These are phyloP conservation scores for Catostylus mosaicus DNA, from an alignment of 30 jellyfish, hydroid and myxozoan genomes.

Conservation along the genomic window DNA sequence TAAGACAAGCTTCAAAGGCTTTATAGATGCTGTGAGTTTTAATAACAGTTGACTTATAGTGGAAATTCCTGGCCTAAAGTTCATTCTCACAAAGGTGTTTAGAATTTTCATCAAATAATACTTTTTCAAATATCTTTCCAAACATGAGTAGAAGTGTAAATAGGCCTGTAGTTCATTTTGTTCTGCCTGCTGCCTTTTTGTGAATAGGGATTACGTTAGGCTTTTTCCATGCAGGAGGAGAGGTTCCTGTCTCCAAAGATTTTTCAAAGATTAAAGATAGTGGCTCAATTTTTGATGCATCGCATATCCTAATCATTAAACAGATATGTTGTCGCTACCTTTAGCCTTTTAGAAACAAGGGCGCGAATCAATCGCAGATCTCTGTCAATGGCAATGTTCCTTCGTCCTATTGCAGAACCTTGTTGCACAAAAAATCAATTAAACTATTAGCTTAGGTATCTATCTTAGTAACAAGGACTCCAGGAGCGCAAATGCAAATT, in stretches of 20 bases:
- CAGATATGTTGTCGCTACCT: constrained; percentile 62
- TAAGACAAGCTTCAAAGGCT: no score
- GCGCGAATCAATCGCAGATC: constrained; percentile 26
- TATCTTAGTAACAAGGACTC: no score
- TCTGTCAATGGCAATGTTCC: constrained; percentile 21
- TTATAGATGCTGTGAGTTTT: constrained; percentile 48
- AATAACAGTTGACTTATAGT: constrained; percentile 30
- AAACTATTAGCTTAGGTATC: no score
- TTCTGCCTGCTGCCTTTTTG: constrained; percentile 19
- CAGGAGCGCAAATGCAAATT: no score
- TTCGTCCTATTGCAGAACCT: no score
- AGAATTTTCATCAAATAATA: constrained; percentile 33
- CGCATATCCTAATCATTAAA: constrained; percentile 48
- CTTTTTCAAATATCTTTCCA: constrained; percentile 61
- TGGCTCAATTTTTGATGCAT: constrained; percentile 29
- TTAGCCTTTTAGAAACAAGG: constrained; percentile 44
- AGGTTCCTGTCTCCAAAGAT: not conserved
- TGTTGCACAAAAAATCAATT: no score
- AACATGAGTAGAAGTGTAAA: constrained; percentile 49
- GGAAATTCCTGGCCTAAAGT: constrained; percentile 55
- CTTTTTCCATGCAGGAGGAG: constrained; percentile 1
- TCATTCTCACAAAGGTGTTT: constrained; percentile 22
- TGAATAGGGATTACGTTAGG: constrained; percentile 54
- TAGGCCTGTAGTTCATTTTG: constrained; percentile 51
- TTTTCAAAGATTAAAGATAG: constrained; percentile 20